phyloP scores from a whole-genome alignment of 2,888 invertebrate genomes.

The Oasisia sp. region DNA sequence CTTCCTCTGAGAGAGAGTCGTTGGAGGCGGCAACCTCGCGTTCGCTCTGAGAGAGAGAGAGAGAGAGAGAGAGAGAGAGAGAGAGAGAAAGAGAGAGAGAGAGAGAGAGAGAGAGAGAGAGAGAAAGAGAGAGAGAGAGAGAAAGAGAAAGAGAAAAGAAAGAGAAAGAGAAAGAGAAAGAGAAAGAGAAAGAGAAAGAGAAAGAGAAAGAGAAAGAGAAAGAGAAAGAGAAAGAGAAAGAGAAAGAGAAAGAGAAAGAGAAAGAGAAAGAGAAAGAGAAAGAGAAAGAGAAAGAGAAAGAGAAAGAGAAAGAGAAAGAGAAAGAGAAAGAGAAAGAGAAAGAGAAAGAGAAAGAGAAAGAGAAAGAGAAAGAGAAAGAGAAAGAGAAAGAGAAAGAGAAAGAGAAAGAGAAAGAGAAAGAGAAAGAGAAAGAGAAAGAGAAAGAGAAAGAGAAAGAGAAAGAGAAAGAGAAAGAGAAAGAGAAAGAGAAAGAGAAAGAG shows the following conservation, averaged over 20 bases:
- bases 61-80: conserved; percentile 25
- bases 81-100: conserved; percentile 23
- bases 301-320: too few species aligned
- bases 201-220: neutral
- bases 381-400: too few species aligned
- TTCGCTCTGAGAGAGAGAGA: neutral
- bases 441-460: too few species aligned
- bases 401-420: too few species aligned
- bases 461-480: too few species aligned
- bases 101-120: neutral
- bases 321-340: too few species aligned
- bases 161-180: conserved; percentile 31
- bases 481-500: too few species aligned
- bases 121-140: conserved; percentile 29
- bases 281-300: neutral
- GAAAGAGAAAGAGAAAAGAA: conserved; percentile 25
- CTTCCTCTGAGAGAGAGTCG: too few species aligned
- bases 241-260: conserved; percentile 23
- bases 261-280: neutral
- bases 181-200: conserved; percentile 28
- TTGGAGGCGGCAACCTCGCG: too few species aligned
- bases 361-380: too few species aligned
- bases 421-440: too few species aligned
- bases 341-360: too few species aligned
- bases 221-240: conserved; percentile 9